phyloP scores from a whole-genome alignment of 92 coral and sea anemone genomes.

The Parazoanthus atlanticus region DNA sequence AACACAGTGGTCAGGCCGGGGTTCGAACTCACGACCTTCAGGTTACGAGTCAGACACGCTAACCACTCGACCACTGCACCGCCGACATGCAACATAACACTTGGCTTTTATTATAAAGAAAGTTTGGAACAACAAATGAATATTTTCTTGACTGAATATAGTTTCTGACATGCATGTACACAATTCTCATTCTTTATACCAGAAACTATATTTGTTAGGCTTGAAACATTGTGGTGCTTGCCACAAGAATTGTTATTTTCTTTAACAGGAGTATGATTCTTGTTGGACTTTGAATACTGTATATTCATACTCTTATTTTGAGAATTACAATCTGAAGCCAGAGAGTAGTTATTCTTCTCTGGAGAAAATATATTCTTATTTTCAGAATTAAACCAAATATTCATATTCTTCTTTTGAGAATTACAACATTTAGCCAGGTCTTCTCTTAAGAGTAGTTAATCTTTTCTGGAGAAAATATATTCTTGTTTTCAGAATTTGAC shows the following conservation, averaged over 20 bases:
- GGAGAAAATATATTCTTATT: not conserved
- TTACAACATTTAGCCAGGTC: slow-evolving; percentile 7
- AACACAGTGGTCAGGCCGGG: no score
- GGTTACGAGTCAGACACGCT: no score
- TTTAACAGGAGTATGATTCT: slow-evolving; percentile 14
- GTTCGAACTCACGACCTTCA: no score
- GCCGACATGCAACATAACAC: no score
- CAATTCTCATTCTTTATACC: slow-evolving; percentile 12
- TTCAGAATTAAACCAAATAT: slow-evolving; percentile 28
- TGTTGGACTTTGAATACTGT: not conserved
- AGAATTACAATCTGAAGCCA: slow-evolving; percentile 16
- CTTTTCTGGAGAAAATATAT: slow-evolving; percentile 5
- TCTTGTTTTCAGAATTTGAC: slow-evolving; percentile 21
- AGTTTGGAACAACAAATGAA: slow-evolving; percentile 2
- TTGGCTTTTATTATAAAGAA: not conserved
- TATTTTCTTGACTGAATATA: slow-evolving; percentile 4
- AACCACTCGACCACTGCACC: no score
- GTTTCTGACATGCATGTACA: not conserved
- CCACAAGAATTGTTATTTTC: not conserved
- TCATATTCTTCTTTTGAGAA: slow-evolving; percentile 6
- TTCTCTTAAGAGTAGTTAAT: slow-evolving; percentile 18
- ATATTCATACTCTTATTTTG: slow-evolving; percentile 15
- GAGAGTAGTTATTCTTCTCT: slow-evolving; percentile 10
- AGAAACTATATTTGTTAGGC: slow-evolving; percentile 2
- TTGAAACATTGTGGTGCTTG: slow-evolving; percentile 12